Conservation (phyloP, 2,797 vertebrate genomes). For the Hyperoplus lanceolatus region DNA sequence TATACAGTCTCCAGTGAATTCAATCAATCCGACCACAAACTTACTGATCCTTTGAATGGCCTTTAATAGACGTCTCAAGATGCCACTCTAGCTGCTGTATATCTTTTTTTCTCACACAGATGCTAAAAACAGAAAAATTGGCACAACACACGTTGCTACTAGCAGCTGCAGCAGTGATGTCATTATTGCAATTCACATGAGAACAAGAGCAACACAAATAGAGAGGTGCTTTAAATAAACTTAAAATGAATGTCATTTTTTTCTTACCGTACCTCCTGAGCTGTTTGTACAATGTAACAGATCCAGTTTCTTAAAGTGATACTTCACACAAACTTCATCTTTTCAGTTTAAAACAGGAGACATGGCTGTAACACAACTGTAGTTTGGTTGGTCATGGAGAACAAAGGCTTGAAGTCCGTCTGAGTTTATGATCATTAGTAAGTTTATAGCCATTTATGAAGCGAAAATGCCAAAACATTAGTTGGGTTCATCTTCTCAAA, state of each 20-base stretch:
- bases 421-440: neutral
- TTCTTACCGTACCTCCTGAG: conserved; percentile 34
- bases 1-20: conserved; percentile 23
- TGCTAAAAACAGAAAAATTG: conserved; percentile 39
- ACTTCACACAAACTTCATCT: conserved; percentile 18
- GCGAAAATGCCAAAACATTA: neutral
- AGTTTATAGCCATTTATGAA: neutral
- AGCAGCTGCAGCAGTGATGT: conserved; percentile 46
- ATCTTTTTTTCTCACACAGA: conserved; percentile 30
- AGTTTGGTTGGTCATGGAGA: neutral
- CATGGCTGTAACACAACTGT: neutral
- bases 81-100: conserved; percentile 20
- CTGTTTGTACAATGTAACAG: conserved; percentile 36
- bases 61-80: conserved; percentile 12
- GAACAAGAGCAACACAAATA: conserved; percentile 34
- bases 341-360: neutral
- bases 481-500: neutral
- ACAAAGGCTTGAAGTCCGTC: neutral
- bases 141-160: conserved; percentile 41
- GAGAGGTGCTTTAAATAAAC: conserved; percentile 39
- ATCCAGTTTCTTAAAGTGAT: conserved; percentile 36
- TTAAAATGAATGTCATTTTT: conserved; percentile 29
- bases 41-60: conserved; percentile 3
- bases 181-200: conserved; percentile 74
- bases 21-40: conserved; percentile 37